A percentile compares a stretch with the other conserved stretches of the same genome.
Evolutionary conservation across 2,888 invertebrate genomes (phyloP).

Genomic region (Pseudococcus jackbeardsleyi): DNA sequence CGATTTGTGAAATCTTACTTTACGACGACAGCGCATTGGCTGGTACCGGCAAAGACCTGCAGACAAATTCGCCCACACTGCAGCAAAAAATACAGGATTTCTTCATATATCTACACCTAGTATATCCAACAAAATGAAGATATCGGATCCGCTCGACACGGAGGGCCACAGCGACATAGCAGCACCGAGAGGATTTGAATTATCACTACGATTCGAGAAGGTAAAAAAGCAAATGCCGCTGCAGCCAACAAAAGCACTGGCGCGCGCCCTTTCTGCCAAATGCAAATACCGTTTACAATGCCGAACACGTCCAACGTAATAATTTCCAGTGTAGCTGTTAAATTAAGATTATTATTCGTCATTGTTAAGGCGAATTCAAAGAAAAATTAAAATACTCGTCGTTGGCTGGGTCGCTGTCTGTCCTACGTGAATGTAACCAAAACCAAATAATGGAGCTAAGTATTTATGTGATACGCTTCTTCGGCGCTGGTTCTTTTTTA

Average conservation of each 20-base stretch:
- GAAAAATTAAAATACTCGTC: slow-evolving; percentile 23
- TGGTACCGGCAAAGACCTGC: neutral
- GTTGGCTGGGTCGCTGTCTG: neutral
- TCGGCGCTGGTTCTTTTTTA: neutral
- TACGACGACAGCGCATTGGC: slow-evolving; percentile 7
- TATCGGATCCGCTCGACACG: neutral
- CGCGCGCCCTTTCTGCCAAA: slow-evolving; percentile 23
- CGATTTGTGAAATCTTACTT: slow-evolving; percentile 28
- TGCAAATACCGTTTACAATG: slow-evolving; percentile 35
- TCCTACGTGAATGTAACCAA: slow-evolving; percentile 1
- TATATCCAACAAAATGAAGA: neutral
- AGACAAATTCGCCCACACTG: neutral
- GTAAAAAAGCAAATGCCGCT: neutral
- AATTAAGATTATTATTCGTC: slow-evolving; percentile 45
- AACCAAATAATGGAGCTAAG: neutral
- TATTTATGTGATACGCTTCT: neutral
- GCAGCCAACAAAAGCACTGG: slow-evolving; percentile 11
- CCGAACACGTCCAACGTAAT: slow-evolving; percentile 8
- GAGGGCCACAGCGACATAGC: neutral
- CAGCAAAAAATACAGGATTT: neutral
- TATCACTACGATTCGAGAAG: neutral
- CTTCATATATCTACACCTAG: neutral
- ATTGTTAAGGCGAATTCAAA: slow-evolving; percentile 34
- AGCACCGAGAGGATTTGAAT: neutral
- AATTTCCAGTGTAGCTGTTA: neutral